A percentile compares a stretch with the other conserved stretches of the same genome.
Evolutionary conservation across 2,113 vertebrate genomes (phyloP).

Genomic region (Ovibos moschatus): DNA sequence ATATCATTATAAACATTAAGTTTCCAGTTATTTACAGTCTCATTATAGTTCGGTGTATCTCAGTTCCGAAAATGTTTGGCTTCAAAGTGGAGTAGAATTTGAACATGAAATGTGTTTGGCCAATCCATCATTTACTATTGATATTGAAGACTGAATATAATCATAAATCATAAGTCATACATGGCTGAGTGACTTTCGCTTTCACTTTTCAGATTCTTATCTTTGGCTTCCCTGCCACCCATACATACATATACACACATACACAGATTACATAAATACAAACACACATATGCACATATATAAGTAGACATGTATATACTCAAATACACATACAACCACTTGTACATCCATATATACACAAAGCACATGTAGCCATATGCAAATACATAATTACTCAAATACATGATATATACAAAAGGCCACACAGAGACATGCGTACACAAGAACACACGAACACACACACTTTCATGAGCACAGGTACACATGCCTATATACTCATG

Average conservation of each 20-base stretch:
- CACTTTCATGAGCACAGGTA: not conserved
- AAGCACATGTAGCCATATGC: not conserved
- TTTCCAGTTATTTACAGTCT: not conserved
- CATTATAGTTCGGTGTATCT: not conserved
- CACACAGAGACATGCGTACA: not conserved
- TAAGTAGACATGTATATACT: not conserved
- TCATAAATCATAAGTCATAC: not conserved
- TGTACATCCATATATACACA: not conserved
- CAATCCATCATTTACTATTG: not conserved
- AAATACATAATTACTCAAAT: not conserved
- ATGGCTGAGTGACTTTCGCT: rapidly evolving
- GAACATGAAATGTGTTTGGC: not conserved
- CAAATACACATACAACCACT: not conserved
- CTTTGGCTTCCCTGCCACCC: not conserved
- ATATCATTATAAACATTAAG: not conserved
- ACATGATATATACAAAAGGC: not conserved
- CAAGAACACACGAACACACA: not conserved
- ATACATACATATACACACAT: not conserved
- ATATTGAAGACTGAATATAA: not conserved
- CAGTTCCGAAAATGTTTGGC: not conserved
- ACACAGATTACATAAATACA: not conserved
- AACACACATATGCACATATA: not conserved
- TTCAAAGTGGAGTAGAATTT: not conserved
- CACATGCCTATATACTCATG: too few species aligned
- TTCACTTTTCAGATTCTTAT: not conserved